phyloP scores from a whole-genome alignment of 2,797 vertebrate species.

The Cryptoblepharus egeriae region DNA sequence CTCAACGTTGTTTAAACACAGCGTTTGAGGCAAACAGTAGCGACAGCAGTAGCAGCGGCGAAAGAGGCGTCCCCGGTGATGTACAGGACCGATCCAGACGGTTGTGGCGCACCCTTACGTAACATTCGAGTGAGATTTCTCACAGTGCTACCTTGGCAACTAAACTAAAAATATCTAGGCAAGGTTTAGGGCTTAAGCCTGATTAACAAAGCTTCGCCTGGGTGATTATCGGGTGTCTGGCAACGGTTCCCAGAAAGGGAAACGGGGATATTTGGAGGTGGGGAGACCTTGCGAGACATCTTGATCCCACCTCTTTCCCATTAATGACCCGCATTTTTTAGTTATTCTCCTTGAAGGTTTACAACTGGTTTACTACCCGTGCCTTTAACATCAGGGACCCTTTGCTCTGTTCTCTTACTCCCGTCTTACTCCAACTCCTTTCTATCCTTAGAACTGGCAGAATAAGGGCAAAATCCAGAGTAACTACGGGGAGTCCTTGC shows the following conservation, averaged over 20 bases:
- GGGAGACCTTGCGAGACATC: conserved; percentile 47
- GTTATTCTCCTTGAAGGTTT: background rate
- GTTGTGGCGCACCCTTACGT: conserved; percentile 82
- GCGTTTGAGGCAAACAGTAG: conserved; percentile 89
- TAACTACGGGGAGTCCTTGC: no score
- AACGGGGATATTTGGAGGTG: conserved; percentile 59
- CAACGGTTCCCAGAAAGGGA: conserved; percentile 73
- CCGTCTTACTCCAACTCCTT: no score
- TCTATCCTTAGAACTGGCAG: no score
- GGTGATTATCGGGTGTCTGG: conserved; percentile 79
- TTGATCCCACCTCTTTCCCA: conserved; percentile 39
- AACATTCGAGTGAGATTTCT: conserved; percentile 84
- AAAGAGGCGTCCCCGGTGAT: conserved; percentile 76
- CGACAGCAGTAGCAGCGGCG: conserved; percentile 89
- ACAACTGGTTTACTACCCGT: background rate
- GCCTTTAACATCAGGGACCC: background rate
- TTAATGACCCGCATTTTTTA: background rate
- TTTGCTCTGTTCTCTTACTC: background rate
- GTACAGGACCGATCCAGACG: conserved; percentile 75
- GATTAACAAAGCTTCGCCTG: conserved; percentile 78
- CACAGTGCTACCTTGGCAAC: conserved; percentile 86
- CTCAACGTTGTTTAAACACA: conserved; percentile 83
- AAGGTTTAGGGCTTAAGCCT: conserved; percentile 80
- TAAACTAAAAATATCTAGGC: conserved; percentile 84
- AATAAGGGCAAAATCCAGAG: no score